Percentiles rank a stretch among this genome's conserved stretches.
phyloP scores from a whole-genome alignment of 1,140 invertebrate species.

The Dreissena polymorpha region DNA sequence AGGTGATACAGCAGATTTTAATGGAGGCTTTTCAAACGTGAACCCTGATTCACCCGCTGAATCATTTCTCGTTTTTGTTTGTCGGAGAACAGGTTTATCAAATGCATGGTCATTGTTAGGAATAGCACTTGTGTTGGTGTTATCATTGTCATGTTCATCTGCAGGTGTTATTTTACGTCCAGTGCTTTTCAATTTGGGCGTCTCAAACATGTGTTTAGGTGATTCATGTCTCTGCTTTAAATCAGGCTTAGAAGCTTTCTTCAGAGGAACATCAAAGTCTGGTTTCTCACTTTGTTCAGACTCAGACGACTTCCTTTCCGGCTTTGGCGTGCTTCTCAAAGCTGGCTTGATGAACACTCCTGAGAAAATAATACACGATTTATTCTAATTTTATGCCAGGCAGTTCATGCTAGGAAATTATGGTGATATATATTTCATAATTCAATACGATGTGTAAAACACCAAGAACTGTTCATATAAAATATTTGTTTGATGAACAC shows the following conservation, averaged over 20 bases:
- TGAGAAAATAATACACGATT: not conserved
- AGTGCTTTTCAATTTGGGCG: slow-evolving; percentile 30
- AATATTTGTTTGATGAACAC: too few species aligned
- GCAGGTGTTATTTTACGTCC: not conserved
- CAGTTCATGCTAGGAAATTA: too few species aligned
- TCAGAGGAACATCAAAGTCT: slow-evolving; percentile 12
- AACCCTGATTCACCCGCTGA: slow-evolving; percentile 1
- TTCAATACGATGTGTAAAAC: too few species aligned
- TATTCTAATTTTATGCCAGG: too few species aligned
- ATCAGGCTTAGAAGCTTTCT: slow-evolving; percentile 29
- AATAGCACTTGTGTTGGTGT: not conserved
- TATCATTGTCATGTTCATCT: not conserved
- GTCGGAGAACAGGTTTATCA: slow-evolving; percentile 41
- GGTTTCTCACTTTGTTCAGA: not conserved
- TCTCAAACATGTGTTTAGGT: slow-evolving; percentile 43
- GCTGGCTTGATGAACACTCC: slow-evolving; percentile 43
- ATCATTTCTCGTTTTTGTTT: slow-evolving; percentile 12
- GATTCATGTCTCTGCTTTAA: not conserved
- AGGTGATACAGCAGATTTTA: slow-evolving; percentile 9
- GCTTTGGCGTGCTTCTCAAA: slow-evolving; percentile 35
- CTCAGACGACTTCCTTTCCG: slow-evolving; percentile 15
- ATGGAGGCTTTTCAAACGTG: slow-evolving; percentile 47
- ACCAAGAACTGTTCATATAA: too few species aligned
- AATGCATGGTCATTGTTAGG: slow-evolving; percentile 10
- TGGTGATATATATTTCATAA: too few species aligned